Evolutionary conservation across 2,113 vertebrate species (phyloP), one percentile per base, ranked within the genome.

Genomic region (Dasyprocta punctata): DNA sequence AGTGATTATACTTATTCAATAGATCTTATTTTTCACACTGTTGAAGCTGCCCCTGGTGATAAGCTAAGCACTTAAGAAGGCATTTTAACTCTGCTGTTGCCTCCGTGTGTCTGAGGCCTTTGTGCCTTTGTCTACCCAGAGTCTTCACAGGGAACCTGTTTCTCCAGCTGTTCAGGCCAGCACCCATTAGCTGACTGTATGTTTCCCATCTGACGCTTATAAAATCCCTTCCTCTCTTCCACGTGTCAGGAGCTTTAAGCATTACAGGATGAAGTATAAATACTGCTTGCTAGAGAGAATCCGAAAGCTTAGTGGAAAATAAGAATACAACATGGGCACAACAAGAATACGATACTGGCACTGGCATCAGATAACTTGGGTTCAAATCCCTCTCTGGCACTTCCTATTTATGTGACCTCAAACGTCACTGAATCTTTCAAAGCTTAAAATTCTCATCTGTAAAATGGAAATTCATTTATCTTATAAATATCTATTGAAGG

Each of bases 341-440:
- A 0, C 0, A 22, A 75, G 19, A 7, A 60, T 12, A 22, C 3
- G 11, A 22, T 24, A 30, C 7, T 1, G 36, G 28, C n/a, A 93
- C 81, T 75, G n/a, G 61, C 28, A n/a, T 69, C 67, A 87, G 11
- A 81, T n/a, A 69, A 58, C 22, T 47, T 44, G n/a, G 14, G 47
- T 63, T 97, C n/a, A 56, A 87, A 91, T 97, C 30, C 16, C n/a
- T 67, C 41, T 80, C 78, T 80, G 24, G 36, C 44, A 94, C n/a
- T 94, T 94, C 33, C 73, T 49, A n/a, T 28, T 20, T 82, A 13
- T 41, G 49, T 56, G 36, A 26, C 30, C 26, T 94, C 60, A 88
- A 82, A n/a, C 61, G 24, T 71, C 67, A 30, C 14, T 60, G 56
- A 81, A 77, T 75, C 52, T 78, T 94, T 89, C 87, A 71, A 67